These are phyloP conservation scores for Eristalis pertinax DNA, from an alignment of 2,888 invertebrate species.

Conservation along the genomic window DNA sequence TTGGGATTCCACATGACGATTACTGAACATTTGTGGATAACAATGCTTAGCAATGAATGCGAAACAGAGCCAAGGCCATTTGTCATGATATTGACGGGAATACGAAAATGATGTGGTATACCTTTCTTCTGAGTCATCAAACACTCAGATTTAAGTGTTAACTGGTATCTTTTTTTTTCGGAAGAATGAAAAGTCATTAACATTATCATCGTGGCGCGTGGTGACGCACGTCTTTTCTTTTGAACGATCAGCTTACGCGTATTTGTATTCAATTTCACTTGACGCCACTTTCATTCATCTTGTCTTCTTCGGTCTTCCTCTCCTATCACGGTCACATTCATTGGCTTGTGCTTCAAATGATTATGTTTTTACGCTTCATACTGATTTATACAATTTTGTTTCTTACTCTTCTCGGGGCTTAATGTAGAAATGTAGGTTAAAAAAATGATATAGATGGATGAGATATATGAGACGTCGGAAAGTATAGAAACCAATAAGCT, in stretches of 20 bases:
- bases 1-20: constrained; percentile 23
- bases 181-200: constrained; percentile 25
- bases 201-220: constrained; percentile 8
- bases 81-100: background rate
- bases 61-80: constrained; percentile 27
- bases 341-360: constrained; percentile 31
- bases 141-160: constrained; percentile 5
- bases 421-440: background rate
- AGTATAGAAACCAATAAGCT: background rate
- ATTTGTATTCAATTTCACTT: constrained; percentile 32
- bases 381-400: background rate
- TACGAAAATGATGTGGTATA: constrained; percentile 5
- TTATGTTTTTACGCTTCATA: constrained; percentile 13
- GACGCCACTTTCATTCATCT: constrained; percentile 37
- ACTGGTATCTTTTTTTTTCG: constrained; percentile 15
- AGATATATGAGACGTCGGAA: background rate
- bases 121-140: constrained; percentile 19
- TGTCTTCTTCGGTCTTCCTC: constrained; percentile 10
- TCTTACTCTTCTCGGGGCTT: background rate
- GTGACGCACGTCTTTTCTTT: constrained; percentile 31
- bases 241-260: constrained; percentile 18
- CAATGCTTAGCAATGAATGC: constrained; percentile 27
- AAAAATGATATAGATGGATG: background rate
- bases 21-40: constrained; percentile 17
- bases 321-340: constrained; percentile 24